phyloP scores from a whole-genome alignment of 2,113 vertebrate species.

The Rattus norvegicus region GRCr8 NC_086038.1:7100501-7101000 shows the following conservation, averaged over 20 bases:
- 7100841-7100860: slow-evolving; percentile 99
- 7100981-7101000: neutral
- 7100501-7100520: slow-evolving; percentile 88
- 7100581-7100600: slow-evolving; percentile 89
- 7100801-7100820: slow-evolving; percentile 81
- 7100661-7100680: slow-evolving; percentile 88
- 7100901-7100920: neutral
- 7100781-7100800: slow-evolving; percentile 86
- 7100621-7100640: slow-evolving; percentile 88
- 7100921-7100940: too few relatives aligned
- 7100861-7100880: slow-evolving; percentile 98
- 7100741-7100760: slow-evolving; percentile 90
- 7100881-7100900: slow-evolving; percentile 86
- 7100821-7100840: slow-evolving; percentile 85
- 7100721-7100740: slow-evolving; percentile 90
- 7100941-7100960: neutral
- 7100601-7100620: slow-evolving; percentile 87
- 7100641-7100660: slow-evolving; percentile 89
- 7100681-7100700: slow-evolving; percentile 80
- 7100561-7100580: slow-evolving; percentile 88
- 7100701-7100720: slow-evolving; percentile 83
- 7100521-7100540: slow-evolving; percentile 88
- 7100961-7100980: neutral
- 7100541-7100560: slow-evolving; percentile 89
- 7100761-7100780: slow-evolving; percentile 91